Base-by-base conservation (phyloP, 37 sponge, comb jelly and placozoan genomes). In the Halisarca cf. caerulea region DNA sequence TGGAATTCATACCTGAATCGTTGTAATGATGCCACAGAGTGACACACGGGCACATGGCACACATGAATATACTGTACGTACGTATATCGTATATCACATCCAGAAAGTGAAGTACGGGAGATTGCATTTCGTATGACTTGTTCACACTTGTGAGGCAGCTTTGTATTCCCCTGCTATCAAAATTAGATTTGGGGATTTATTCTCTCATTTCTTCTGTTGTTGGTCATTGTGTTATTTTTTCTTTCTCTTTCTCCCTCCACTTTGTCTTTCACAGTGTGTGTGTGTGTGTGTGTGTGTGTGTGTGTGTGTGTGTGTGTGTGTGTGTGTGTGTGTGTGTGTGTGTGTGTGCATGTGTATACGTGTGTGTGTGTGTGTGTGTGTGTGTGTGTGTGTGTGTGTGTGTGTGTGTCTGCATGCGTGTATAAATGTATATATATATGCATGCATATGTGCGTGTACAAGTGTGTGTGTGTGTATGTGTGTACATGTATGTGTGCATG, bases 271-370 rank as follows among this genome's bases (percentile, higher is more conserved):
- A 27, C 30, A 21, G 64, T 61, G 64, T 61, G 64, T 61, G 64
- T 61, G 28, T 61, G 24, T 61, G 28, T 61, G 64, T 61, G 28
- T 61, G 64, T 61, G 28, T 27, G 30, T 61, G 24, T 61, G 30
- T 61, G 64, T 61, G 64, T 61, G 64, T 61, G 64, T 61, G 64
- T 61, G 64, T 61, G 64, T 61, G 64, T 61, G 64, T 61, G 64
- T 61, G 64, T 61, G 64, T 61, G 64, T 61, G 64, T 61, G 64
- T 61, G 64, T 61, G 64, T 61, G 64, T 61, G 64, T 61, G 64
- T 61, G 20, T 61, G 64, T 61, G 64, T 61, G 64, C 15, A 23
- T 61, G 64, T 61, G 64, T 61, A 23, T 27, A 5, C 15, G 64
- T 61, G 64, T 61, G 64, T 61, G n/a, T 61, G 64, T 61, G 64